Conservation (phyloP, 2,888 invertebrate species). For the Eurois occulta region DNA sequence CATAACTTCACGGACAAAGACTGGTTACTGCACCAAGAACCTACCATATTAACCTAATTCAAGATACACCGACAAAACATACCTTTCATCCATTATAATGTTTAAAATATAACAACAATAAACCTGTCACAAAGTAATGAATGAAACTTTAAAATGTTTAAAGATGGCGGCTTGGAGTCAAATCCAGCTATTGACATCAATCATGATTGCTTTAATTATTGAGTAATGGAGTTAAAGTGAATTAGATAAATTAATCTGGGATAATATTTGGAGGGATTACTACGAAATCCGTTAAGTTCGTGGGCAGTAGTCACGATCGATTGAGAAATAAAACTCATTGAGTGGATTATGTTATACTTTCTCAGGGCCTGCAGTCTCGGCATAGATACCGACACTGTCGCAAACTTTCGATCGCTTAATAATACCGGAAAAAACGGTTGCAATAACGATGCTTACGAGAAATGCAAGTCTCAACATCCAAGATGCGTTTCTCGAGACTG, state of each 20-base stretch:
- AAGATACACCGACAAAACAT: constrained; percentile 6
- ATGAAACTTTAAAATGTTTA: constrained; percentile 34
- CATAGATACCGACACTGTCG: too few relatives aligned
- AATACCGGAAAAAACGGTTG: too few relatives aligned
- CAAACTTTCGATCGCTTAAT: too few relatives aligned
- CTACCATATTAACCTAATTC: constrained; percentile 11
- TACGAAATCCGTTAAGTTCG: constrained; percentile 43
- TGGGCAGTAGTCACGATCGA: constrained; percentile 61
- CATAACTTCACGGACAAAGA: constrained; percentile 2
- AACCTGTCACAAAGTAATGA: constrained; percentile 37
- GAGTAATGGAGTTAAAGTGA: constrained; percentile 61
- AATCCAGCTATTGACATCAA: constrained; percentile 53
- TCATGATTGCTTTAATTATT: constrained; percentile 60
- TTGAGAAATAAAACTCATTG: constrained; percentile 33
- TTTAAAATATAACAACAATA: constrained; percentile 6
- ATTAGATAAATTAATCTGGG: constrained; percentile 70
- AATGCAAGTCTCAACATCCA: too few relatives aligned
- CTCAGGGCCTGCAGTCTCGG: too few relatives aligned
- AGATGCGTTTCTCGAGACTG: too few relatives aligned
- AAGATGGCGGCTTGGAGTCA: constrained; percentile 35
- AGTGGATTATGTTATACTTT: neutral
- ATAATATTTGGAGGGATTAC: constrained; percentile 63
- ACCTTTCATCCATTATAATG: neutral
- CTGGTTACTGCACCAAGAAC: neutral
- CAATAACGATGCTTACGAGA: too few relatives aligned